These are phyloP conservation scores for Cheilosia pagana DNA, from an alignment of 2,888 invertebrate genomes.

Conservation along the genomic window DNA sequence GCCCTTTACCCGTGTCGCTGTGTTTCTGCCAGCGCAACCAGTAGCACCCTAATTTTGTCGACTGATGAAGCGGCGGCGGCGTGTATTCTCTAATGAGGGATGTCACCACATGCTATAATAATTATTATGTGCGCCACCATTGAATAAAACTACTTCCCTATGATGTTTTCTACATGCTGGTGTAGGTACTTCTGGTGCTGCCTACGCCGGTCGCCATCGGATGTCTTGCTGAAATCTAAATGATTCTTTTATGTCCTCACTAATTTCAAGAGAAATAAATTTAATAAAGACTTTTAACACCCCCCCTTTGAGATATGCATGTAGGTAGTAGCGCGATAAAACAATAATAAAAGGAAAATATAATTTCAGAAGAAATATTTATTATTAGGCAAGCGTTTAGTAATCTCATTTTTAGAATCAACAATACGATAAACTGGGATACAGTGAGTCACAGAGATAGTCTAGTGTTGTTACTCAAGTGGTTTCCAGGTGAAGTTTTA, in stretches of 20 bases:
- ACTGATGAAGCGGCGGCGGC: conserved; percentile 36
- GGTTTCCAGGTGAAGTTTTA: too few relatives aligned
- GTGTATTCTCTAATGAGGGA: conserved; percentile 50
- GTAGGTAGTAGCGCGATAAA: conserved; percentile 30
- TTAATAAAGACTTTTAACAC: conserved; percentile 50
- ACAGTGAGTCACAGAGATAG: conserved; percentile 37
- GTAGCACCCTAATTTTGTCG: conserved; percentile 31
- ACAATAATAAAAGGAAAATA: conserved; percentile 47
- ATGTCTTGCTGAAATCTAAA: conserved; percentile 40
- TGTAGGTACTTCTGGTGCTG: background rate
- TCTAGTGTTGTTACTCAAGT: too few relatives aligned
- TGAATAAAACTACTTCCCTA: background rate
- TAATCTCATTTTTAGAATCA: conserved; percentile 49
- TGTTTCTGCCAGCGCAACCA: conserved; percentile 16
- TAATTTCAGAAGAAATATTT: conserved; percentile 49
- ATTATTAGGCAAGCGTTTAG: conserved; percentile 48
- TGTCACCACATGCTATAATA: conserved; percentile 59
- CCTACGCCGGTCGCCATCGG: background rate
- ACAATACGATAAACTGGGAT: conserved; percentile 43
- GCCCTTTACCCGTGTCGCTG: conserved; percentile 29
- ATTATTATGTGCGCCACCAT: conserved; percentile 45
- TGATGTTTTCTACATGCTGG: background rate
- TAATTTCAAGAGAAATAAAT: conserved; percentile 26
- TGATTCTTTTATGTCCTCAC: conserved; percentile 34
- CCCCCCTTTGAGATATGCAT: background rate